Evolutionary conservation across 1,140 invertebrate species (phyloP), one percentile per base, ranked within the genome.

Genomic region (Achroia grisella): DNA sequence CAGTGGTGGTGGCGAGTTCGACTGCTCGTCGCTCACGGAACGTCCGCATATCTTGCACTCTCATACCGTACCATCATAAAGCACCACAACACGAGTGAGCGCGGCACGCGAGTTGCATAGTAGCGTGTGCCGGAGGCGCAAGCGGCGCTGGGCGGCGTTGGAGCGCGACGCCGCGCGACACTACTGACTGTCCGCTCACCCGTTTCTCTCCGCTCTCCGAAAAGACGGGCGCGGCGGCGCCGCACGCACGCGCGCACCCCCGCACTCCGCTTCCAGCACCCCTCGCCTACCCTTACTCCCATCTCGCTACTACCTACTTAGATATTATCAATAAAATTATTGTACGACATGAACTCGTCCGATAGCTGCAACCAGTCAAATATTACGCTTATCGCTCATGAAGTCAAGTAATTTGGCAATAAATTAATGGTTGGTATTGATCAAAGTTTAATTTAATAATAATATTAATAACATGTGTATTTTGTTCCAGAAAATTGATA

Each of bases 291-390:
- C 60, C 62, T 62, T 69, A 71, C 70, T 73, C 68, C 69, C 75
- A 76, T 78, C 78, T 82, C 78, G 58, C 65, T 76, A 74, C 71
- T 64, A 64, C 58, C 56, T 73, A 77, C 74, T 78, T 73, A 71
- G 72, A 82, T 82, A 82, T 82, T 82, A 82, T 82, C 78, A 82
- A 82, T 82, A 82, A 80, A 80, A 82, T 79, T 78, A 82, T 80
- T 80, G 71, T 76, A 72, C 64, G 42, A 70, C 66, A 76, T 70
- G 44, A 77, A 76, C 56, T 72, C 68, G 52, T 65, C 63, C 53
- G 57, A 64, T 71, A 68, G 53, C 60, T 56, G 52, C 56, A 67
- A 35, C 54, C 51, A 70, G 70, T 73, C 66, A 69, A 68, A 70
- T 60, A 37, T 63, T 59, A 61, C 44, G 39, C 43, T 44, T 58